These are phyloP conservation scores for Pegea sp. DNA, from an alignment of 23 tunicate species.

Conservation along the genomic window DNA sequence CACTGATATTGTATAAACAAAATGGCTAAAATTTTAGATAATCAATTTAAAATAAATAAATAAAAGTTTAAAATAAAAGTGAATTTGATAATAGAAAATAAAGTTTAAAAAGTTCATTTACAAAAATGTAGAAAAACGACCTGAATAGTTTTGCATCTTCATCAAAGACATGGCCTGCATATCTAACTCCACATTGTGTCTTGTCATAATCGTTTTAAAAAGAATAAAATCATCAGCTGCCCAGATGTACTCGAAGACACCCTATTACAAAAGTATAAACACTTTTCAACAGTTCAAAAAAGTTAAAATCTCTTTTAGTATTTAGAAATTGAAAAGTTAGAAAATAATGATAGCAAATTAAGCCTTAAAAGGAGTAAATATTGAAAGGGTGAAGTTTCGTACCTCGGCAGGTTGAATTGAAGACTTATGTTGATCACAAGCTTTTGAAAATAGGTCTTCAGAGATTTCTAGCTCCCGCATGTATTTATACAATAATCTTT, in stretches of 20 bases:
- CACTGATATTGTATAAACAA: no score
- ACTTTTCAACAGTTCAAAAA: neutral
- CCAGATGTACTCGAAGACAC: constrained; percentile 67
- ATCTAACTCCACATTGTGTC: constrained; percentile 42
- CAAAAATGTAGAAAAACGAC: no score
- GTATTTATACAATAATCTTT: constrained; percentile 26
- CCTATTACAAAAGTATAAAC: constrained; percentile 4
- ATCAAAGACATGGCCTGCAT: constrained; percentile 37
- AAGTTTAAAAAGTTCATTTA: no score
- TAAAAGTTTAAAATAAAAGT: no score
- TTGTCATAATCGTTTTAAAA: constrained; percentile 52
- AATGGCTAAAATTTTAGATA: no score
- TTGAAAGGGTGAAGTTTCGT: constrained; percentile 1
- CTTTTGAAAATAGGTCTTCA: constrained; percentile 34
- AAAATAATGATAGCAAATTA: no score
- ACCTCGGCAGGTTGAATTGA: constrained; percentile 7
- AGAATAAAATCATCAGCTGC: constrained; percentile 82
- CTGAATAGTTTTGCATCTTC: no score
- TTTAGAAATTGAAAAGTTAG: no score
- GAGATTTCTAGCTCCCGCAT: constrained; percentile 31
- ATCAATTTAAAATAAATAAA: no score
- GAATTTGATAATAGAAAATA: no score
- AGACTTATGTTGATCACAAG: constrained; percentile 21
- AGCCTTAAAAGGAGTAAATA: no score
- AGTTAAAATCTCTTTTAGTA: no score